phyloP scores from a whole-genome alignment of 2,888 invertebrate species.

The Monopis laevigella region DNA sequence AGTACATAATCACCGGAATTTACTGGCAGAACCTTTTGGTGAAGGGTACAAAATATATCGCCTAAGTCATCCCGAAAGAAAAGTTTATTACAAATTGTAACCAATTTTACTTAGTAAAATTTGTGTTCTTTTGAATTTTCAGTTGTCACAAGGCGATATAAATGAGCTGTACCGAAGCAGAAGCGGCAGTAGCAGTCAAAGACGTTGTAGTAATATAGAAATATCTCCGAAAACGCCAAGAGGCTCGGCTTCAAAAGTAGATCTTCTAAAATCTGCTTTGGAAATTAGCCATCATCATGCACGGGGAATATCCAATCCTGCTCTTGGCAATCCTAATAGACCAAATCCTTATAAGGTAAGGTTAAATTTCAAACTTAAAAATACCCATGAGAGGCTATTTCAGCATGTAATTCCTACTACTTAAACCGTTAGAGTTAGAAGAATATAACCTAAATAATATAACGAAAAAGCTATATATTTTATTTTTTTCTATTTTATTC shows the following conservation, averaged over 20 bases:
- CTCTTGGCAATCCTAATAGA: constrained; percentile 43
- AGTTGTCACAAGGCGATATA: constrained; percentile 63
- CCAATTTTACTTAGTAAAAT: neutral
- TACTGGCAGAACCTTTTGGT: no score
- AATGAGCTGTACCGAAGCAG: constrained; percentile 56
- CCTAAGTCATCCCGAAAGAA: neutral
- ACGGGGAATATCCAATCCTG: constrained; percentile 68
- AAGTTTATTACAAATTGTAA: neutral
- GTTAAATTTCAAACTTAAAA: neutral
- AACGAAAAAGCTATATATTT: no score
- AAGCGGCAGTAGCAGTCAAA: constrained; percentile 56
- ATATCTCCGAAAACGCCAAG: constrained; percentile 43
- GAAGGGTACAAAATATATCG: no score
- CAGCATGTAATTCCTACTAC: no score
- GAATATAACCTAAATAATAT: no score
- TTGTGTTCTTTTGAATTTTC: constrained; percentile 22
- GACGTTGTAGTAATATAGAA: constrained; percentile 68
- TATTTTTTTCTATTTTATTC: no score
- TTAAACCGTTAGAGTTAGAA: no score
- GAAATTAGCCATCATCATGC: constrained; percentile 71
- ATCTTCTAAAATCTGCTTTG: constrained; percentile 74
- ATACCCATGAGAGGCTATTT: no score
- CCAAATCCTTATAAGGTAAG: constrained; percentile 46
- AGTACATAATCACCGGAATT: no score
- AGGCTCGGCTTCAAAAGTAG: constrained; percentile 70